Evolutionary conservation across 2,888 invertebrate species (phyloP), one percentile per base, ranked within the genome.

Genomic region (Amblyjoppa proteus): DNA sequence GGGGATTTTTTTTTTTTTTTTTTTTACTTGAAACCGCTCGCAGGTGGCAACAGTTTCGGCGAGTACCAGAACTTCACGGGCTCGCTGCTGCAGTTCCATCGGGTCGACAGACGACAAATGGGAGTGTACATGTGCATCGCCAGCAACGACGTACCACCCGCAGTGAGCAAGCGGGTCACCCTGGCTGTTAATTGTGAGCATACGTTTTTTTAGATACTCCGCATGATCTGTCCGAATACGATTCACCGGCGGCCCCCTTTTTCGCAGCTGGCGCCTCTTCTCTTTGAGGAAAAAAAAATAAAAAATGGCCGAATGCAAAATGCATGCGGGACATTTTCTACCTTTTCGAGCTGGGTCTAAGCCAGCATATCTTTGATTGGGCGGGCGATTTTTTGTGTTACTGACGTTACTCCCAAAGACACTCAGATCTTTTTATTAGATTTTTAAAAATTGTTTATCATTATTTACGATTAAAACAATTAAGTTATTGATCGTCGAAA

Each of bases 91-190:
- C 95, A 96, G 88, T 96, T 98, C 91, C 96, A 97, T 95, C 96
- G 97, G 86, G 96, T 98, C 90, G 97, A 98, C 92, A 95, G 98
- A 75, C 96, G 97, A 90, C 98, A 98, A 95, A 98, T 98, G 97
- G 98, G 98, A 53, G 97, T 97, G 45, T 98, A 98, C 94, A 96
- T 98, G 90, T 98, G 98, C 95, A 98, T 98, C 91, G 98, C 98
- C 16, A 97, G 97, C 92, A 98, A 98, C 93, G 98, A 98, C 94
- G 98, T 98, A 64, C 98, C 98, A 41, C 98, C 98, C 5, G 97
- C 98, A 9, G 98, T 98, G 91, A 98, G 97, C 95, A 98, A 98
- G 94, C 95, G 98, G 89, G 98, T 98, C 90, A 97, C 97, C 70
- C 96, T 98, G 84, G 97, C 97, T 92, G 98, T 98, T 83, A 98